Evolutionary conservation across 2,113 vertebrate genomes (phyloP), one percentile per base, ranked within the genome.

Genomic region (Andinoacara biseriatus): DNA sequence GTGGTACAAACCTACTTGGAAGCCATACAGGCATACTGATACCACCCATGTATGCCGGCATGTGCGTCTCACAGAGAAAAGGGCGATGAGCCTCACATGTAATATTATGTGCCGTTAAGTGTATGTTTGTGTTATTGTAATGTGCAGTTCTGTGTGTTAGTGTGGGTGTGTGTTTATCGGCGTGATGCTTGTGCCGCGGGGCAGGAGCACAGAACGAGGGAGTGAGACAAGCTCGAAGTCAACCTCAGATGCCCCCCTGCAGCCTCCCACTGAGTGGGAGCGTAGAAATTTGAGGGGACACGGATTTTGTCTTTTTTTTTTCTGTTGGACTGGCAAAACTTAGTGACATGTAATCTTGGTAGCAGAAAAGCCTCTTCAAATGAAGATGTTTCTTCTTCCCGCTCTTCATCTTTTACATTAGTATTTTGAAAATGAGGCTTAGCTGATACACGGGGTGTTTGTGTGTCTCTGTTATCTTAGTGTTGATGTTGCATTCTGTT

Each of bases 181-280:
- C 58, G 59, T 46, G 87, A 69, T 84, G 90, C 35, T 58, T 58
- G 72, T 35, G 90, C 93, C 40, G 63, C 56, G 8, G 88, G 92
- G 90, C 80, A 81, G 58, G 35, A 81, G 83, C 69, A 46, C 5
- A 4, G 84, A 92, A 86, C 31, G 83, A 87, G 80, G 61, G 81
- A 92, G 77, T 22, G 86, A 90, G 90, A 85, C 43, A 6, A 86
- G 90, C 81, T 87, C 91, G 92, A 95, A 92, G 91, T 90, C 81
- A 49, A 81, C 93, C 92, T 90, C 79, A 54, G 88, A 92, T 85
- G 20, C 76, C 65, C 52, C 11, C 76, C 83, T 61, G 80, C 79
- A 83, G 91, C 88, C 85, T 89, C 89, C 74, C 76, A 84, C 88
- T 76, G 92, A 60, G 87, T 90, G 83, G 80, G 77, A 90, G 88